A percentile compares a stretch with the other conserved stretches of the same genome.
Conservation (phyloP, 2,797 vertebrate species). For the Cirrhinus mrigala region DNA sequence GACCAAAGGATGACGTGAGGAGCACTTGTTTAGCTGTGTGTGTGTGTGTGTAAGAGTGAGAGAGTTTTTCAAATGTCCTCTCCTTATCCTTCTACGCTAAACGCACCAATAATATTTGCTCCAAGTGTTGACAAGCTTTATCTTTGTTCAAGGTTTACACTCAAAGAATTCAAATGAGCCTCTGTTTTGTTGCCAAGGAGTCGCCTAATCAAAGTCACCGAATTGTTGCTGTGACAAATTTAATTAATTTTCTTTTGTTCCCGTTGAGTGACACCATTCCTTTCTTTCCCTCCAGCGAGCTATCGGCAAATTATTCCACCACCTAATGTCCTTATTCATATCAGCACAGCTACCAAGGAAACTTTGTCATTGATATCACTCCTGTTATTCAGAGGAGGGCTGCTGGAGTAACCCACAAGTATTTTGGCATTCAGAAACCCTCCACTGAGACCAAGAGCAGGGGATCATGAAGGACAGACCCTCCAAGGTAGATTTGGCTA, state of each 20-base stretch:
- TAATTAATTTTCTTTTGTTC: slow-evolving; percentile 81
- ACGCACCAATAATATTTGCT: slow-evolving; percentile 60
- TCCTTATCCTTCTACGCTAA: slow-evolving; percentile 40
- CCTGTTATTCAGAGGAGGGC: slow-evolving; percentile 52
- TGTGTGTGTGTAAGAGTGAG: slow-evolving; percentile 14
- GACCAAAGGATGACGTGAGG: background rate
- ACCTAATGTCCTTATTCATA: slow-evolving; percentile 76
- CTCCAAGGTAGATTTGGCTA: slow-evolving; percentile 19
- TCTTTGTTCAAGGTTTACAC: slow-evolving; percentile 63
- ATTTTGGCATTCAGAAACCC: slow-evolving; percentile 35
- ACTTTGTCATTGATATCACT: slow-evolving; percentile 63
- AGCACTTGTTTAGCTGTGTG: slow-evolving; percentile 2
- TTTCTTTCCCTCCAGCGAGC: slow-evolving; percentile 75
- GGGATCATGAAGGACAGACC: slow-evolving; percentile 48
- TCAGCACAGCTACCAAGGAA: slow-evolving; percentile 68
- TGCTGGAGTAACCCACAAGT: slow-evolving; percentile 36
- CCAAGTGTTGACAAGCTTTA: slow-evolving; percentile 63
- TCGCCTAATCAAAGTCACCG: slow-evolving; percentile 77
- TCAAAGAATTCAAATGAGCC: slow-evolving; percentile 72
- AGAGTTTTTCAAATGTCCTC: slow-evolving; percentile 35
- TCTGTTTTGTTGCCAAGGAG: slow-evolving; percentile 68
- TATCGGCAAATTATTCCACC: slow-evolving; percentile 76
- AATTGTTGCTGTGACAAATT: slow-evolving; percentile 80
- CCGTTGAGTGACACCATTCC: slow-evolving; percentile 78
- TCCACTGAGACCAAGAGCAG: slow-evolving; percentile 38